phyloP scores from a whole-genome alignment of 2,888 invertebrate genomes.

The Drosophila putrida region DNA sequence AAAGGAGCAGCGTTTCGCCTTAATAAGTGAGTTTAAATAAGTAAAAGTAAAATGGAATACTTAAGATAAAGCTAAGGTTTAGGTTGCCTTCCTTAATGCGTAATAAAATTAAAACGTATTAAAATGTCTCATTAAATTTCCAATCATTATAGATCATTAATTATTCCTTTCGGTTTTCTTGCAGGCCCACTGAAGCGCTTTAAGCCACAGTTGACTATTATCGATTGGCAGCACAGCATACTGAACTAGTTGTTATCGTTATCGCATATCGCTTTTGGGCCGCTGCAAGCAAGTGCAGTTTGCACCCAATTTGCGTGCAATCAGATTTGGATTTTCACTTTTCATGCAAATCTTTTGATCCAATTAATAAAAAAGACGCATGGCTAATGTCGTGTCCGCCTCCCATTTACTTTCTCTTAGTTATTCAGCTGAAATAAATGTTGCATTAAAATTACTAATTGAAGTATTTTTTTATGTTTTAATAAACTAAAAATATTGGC shows the following conservation, averaged over 20 bases:
- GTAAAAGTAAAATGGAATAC: background rate
- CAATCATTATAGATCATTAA: background rate
- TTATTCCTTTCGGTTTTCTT: conserved; percentile 71
- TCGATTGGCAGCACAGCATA: conserved; percentile 87
- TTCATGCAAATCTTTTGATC: conserved; percentile 48
- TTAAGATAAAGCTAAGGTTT: too few relatives aligned
- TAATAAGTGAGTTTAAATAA: conserved; percentile 81
- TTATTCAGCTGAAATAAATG: conserved; percentile 54
- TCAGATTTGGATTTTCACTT: conserved; percentile 50
- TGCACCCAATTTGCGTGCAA: conserved; percentile 48
- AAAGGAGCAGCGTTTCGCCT: conserved; percentile 84
- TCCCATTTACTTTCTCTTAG: conserved; percentile 69
- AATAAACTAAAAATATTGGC: conserved; percentile 34
- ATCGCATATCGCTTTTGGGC: conserved; percentile 63
- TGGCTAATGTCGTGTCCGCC: conserved; percentile 23
- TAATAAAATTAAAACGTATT: too few relatives aligned
- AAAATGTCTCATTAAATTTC: background rate
- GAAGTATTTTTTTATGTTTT: conserved; percentile 14
- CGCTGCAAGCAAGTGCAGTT: conserved; percentile 5
- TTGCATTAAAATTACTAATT: conserved; percentile 68
- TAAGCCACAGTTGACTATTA: conserved; percentile 87
- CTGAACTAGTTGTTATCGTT: conserved; percentile 34
- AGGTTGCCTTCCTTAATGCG: too few relatives aligned
- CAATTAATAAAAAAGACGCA: conserved; percentile 16
- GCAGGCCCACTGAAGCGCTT: conserved; percentile 88